phyloP scores from a whole-genome alignment of 35 echinoderm and acorn worm genomes.

The Stichopus chloronotus region DNA sequence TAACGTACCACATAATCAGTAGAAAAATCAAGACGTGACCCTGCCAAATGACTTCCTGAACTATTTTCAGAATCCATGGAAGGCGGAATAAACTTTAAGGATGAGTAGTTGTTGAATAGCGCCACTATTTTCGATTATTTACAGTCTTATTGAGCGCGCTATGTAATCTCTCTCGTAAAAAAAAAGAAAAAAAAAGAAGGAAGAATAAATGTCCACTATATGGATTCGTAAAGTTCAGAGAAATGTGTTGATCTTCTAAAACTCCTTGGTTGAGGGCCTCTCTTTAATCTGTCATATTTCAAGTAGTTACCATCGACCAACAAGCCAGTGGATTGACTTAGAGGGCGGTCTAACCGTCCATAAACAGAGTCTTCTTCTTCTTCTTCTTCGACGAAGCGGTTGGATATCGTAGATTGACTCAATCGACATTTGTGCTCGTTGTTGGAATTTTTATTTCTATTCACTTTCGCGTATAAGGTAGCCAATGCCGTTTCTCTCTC shows the following conservation, averaged over 20 bases:
- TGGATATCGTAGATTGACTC: background rate
- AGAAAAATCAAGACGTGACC: too few relatives aligned
- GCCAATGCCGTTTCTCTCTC: background rate
- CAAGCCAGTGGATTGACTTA: background rate
- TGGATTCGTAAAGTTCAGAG: slow-evolving; percentile 25
- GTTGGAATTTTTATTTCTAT: slow-evolving; percentile 25
- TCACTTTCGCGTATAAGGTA: slow-evolving; percentile 21
- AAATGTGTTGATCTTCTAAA: background rate
- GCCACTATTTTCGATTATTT: too few relatives aligned
- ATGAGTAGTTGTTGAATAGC: too few relatives aligned
- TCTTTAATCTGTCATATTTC: slow-evolving; percentile 11
- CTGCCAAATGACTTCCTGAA: too few relatives aligned
- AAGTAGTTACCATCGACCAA: background rate
- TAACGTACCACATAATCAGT: too few relatives aligned
- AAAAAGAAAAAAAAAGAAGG: too few relatives aligned
- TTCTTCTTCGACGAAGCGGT: background rate
- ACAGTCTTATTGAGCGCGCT: too few relatives aligned
- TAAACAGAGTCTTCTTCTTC: slow-evolving; percentile 15
- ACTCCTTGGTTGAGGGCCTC: background rate
- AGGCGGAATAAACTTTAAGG: too few relatives aligned
- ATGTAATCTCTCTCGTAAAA: too few relatives aligned
- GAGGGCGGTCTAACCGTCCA: slow-evolving; percentile 8
- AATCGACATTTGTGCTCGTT: slow-evolving; percentile 1
- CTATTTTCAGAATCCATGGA: too few relatives aligned
- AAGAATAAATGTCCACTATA: background rate